Evolutionary conservation across 2,797 vertebrate genomes (phyloP).

Genomic region (Hemitrygon akajei): DNA sequence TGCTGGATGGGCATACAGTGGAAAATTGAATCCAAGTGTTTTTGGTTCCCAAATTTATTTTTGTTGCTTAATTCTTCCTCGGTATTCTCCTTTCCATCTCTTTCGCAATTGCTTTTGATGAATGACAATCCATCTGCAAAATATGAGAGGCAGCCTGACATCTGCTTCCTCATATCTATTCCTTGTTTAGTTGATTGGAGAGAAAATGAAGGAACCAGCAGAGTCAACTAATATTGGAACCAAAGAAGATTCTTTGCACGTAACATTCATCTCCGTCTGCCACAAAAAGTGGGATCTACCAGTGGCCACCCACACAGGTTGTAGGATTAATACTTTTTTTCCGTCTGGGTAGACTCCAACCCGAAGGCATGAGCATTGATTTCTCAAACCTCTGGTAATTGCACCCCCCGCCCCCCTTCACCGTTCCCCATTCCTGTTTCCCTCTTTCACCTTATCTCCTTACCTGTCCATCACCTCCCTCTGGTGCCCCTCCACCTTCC

Average conservation of each 20-base stretch:
- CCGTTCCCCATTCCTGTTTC: too few relatives aligned
- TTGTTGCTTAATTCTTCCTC: not conserved
- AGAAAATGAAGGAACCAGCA: not conserved
- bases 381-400: too few relatives aligned
- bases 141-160: not conserved
- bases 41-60: not conserved
- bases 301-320: too few relatives aligned
- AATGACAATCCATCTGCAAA: not conserved
- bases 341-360: too few relatives aligned
- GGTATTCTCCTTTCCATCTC: not conserved
- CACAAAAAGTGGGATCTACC: too few relatives aligned
- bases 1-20: not conserved
- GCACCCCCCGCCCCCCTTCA: too few relatives aligned
- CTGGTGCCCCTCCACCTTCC: too few relatives aligned
- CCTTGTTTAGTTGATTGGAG: not conserved
- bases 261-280: too few relatives aligned
- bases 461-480: too few relatives aligned
- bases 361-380: too few relatives aligned
- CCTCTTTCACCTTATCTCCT: too few relatives aligned
- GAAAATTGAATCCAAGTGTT: not conserved
- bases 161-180: not conserved
- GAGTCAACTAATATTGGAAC: not conserved
- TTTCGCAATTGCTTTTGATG: not conserved
- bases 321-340: too few relatives aligned
- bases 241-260: not conserved